These are phyloP conservation scores for Drosophila diplacantha DNA, from an alignment of 2,888 invertebrate genomes.

Conservation along the genomic window DNA sequence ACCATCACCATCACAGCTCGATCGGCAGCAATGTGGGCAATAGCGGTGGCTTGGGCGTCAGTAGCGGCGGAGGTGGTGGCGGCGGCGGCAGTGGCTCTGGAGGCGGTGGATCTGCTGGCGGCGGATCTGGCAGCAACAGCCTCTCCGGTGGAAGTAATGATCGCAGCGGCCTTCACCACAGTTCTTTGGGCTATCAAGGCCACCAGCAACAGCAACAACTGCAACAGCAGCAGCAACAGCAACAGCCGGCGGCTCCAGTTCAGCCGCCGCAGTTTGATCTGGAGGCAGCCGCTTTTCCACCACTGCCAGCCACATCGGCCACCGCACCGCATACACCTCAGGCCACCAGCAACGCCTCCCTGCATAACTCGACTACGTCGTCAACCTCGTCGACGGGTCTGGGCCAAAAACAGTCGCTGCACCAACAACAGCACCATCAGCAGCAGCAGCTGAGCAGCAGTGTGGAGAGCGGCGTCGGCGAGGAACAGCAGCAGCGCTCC, in stretches of 20 bases:
- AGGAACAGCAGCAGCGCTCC: constrained; percentile 48
- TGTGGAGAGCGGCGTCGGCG: constrained; percentile 22
- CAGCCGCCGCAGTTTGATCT: constrained; percentile 85
- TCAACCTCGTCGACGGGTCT: constrained; percentile 36
- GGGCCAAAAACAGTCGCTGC: constrained; percentile 60
- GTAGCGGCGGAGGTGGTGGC: constrained; percentile 26
- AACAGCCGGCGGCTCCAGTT: constrained; percentile 73
- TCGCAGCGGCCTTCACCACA: constrained; percentile 49
- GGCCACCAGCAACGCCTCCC: constrained; percentile 39
- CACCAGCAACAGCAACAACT: constrained; percentile 68
- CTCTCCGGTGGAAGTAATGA: constrained; percentile 48
- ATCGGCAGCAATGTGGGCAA: constrained; percentile 61
- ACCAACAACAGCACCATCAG: constrained; percentile 51
- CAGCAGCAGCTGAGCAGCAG: constrained; percentile 36
- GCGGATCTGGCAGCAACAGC: constrained; percentile 26
- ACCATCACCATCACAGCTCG: constrained; percentile 62
- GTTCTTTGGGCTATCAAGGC: constrained; percentile 62
- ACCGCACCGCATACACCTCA: constrained; percentile 41
- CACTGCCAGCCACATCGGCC: constrained; percentile 82
- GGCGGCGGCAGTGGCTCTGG: constrained; percentile 23
- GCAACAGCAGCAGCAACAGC: constrained; percentile 73
- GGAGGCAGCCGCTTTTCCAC: constrained; percentile 88
- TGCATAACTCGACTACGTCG: constrained; percentile 47
- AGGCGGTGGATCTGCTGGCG: constrained; percentile 30
- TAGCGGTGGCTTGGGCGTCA: constrained; percentile 44